Conservation (phyloP, 2,888 invertebrate genomes). For the Protodeltote pygarga region DNA sequence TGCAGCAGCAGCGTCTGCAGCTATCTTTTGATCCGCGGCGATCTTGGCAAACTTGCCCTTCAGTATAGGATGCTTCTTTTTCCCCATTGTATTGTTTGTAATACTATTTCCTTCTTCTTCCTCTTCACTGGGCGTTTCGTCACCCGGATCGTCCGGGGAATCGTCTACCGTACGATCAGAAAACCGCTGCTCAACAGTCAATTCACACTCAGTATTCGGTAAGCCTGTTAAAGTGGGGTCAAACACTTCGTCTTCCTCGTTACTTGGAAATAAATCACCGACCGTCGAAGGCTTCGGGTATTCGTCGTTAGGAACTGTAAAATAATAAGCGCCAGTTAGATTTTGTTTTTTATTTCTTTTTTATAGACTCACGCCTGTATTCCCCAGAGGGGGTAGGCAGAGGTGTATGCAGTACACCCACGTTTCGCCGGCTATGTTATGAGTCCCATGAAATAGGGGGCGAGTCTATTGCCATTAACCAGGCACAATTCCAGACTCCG, state of each 20-base stretch:
- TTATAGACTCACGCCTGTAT: not conserved
- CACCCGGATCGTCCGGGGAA: slow-evolving; percentile 10
- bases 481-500: too few relatives aligned
- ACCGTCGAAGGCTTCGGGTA: slow-evolving; percentile 14
- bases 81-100: slow-evolving; percentile 23
- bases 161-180: slow-evolving; percentile 4
- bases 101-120: slow-evolving; percentile 20
- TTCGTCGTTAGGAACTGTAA: slow-evolving; percentile 34
- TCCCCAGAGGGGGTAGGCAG: too few relatives aligned
- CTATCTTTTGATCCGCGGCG: slow-evolving; percentile 12
- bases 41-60: slow-evolving; percentile 31
- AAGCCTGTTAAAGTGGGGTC: slow-evolving; percentile 15
- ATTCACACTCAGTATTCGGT: not conserved
- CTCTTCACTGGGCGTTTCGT: slow-evolving; percentile 15
- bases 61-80: slow-evolving; percentile 11
- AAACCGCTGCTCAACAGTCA: not conserved
- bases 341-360: not conserved
- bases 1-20: not conserved
- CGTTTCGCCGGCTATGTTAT: too few relatives aligned
- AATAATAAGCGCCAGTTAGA: not conserved
- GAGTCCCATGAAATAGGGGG: too few relatives aligned
- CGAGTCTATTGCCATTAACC: too few relatives aligned
- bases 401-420: too few relatives aligned
- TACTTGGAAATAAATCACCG: too few relatives aligned
- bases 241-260: slow-evolving; percentile 28